Percentiles rank a stretch among this genome's conserved stretches.
These are phyloP conservation scores for Eubasilissa splendida DNA, from an alignment of 2,888 invertebrate genomes.

Conservation along the genomic window DNA sequence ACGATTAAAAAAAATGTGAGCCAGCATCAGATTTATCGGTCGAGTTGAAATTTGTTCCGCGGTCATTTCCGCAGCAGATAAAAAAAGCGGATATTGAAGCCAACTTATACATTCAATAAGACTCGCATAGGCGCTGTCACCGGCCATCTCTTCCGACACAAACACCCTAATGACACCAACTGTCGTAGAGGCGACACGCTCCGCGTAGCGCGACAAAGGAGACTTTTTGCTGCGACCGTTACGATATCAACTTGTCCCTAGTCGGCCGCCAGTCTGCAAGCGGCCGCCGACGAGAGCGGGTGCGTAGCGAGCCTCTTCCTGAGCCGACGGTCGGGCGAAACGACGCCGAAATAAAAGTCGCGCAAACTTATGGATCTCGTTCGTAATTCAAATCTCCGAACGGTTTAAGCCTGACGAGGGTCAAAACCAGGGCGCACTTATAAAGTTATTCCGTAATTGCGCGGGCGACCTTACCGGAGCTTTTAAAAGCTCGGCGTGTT, in stretches of 20 bases:
- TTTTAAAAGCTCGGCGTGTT: constrained; percentile 42
- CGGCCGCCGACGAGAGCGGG: constrained; percentile 45
- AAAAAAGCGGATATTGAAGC: neutral
- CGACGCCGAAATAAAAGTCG: constrained; percentile 14
- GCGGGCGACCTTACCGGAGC: constrained; percentile 28
- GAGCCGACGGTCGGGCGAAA: neutral
- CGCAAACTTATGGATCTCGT: constrained; percentile 1
- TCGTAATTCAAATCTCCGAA: constrained; percentile 12
- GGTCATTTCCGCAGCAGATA: constrained; percentile 3
- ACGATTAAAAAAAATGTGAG: neutral
- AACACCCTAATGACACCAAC: constrained; percentile 51
- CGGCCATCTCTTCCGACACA: constrained; percentile 11
- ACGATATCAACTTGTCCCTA: constrained; percentile 44
- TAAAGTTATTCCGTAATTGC: constrained; percentile 13
- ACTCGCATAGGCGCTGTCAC: neutral
- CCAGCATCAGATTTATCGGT: constrained; percentile 16
- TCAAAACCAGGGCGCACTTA: constrained; percentile 10
- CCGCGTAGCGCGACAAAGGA: constrained; percentile 55
- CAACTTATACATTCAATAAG: constrained; percentile 22
- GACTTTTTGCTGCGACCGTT: constrained; percentile 51
- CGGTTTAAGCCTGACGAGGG: constrained; percentile 23
- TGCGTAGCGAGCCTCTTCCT: neutral
- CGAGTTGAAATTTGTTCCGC: constrained; percentile 5
- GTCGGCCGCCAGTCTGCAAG: constrained; percentile 46
- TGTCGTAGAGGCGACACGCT: constrained; percentile 57